Percentiles rank a stretch among this genome's conserved stretches.
phyloP scores from a whole-genome alignment of 35 echinoderm and acorn worm genomes.

The Anneissia japonica region DNA sequence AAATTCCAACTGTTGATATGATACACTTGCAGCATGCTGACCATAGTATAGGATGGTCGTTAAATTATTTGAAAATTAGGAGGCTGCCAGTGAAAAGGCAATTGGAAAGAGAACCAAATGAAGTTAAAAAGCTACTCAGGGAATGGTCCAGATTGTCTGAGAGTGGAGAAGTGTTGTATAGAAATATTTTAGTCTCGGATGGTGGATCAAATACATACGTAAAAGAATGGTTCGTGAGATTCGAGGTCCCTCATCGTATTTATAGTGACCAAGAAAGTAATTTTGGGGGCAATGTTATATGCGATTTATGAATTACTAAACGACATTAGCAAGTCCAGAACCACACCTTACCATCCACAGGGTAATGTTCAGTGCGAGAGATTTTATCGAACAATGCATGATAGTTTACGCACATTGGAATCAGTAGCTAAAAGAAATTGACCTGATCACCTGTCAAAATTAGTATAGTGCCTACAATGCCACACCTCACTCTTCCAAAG shows the following conservation, averaged over 20 bases:
- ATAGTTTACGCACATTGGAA: constrained; percentile 30
- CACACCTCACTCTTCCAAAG: constrained; percentile 52
- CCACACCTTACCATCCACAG: constrained; percentile 13
- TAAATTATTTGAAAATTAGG: no score
- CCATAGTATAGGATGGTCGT: no score
- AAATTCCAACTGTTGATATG: no score
- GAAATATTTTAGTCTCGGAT: no score
- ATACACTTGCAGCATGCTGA: no score
- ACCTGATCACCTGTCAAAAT: constrained; percentile 28
- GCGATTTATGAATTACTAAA: constrained; percentile 29
- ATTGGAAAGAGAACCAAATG: no score
- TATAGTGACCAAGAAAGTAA: background rate
- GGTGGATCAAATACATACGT: no score
- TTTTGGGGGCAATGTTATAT: constrained; percentile 2
- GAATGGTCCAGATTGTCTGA: no score
- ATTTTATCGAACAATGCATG: constrained; percentile 48
- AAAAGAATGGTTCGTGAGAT: constrained; percentile 31
- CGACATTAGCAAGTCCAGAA: constrained; percentile 32
- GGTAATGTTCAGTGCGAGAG: constrained; percentile 22
- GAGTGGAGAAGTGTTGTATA: no score
- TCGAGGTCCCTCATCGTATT: constrained; percentile 23
- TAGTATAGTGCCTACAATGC: constrained; percentile 64
- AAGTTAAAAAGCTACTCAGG: no score
- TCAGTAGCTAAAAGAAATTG: constrained; percentile 28
- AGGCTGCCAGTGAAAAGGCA: no score